phyloP scores from a whole-genome alignment of 2,797 vertebrate genomes.

The Amniataba percoides region DNA sequence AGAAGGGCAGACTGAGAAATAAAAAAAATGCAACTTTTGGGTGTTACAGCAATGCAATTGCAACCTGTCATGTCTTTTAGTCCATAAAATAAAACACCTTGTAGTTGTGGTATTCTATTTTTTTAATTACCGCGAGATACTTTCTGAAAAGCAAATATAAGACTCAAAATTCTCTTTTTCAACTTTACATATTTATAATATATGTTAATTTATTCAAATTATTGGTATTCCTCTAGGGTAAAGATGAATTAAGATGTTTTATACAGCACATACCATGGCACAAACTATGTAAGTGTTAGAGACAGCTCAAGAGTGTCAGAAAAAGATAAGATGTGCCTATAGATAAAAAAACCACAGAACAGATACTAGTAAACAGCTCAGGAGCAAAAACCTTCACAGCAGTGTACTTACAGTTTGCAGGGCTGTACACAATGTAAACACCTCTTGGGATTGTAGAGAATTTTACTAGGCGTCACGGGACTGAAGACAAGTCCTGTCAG shows the following conservation, averaged over 20 bases:
- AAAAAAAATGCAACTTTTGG: neutral
- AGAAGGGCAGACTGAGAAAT: neutral
- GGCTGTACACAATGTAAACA: slow-evolving; percentile 4
- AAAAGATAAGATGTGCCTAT: neutral
- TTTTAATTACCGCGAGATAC: neutral
- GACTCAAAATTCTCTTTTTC: neutral
- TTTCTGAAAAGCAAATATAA: neutral
- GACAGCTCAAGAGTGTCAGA: neutral
- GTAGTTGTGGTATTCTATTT: neutral
- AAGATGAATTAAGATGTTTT: neutral
- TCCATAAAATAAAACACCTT: neutral
- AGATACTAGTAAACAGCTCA: neutral
- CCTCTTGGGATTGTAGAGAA: slow-evolving; percentile 4
- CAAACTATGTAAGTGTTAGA: neutral
- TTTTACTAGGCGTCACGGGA: slow-evolving; percentile 12
- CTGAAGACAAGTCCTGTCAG: slow-evolving; percentile 12
- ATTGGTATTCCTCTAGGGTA: neutral
- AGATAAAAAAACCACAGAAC: neutral
- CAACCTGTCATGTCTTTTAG: too few species aligned
- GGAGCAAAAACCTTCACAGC: neutral
- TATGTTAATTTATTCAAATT: too few species aligned
- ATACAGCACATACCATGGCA: neutral
- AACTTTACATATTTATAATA: neutral
- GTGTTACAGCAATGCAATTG: neutral
- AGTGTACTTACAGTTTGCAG: slow-evolving; percentile 60